These are phyloP conservation scores for Heterodera carotae DNA, from an alignment of 1,140 invertebrate genomes.

Conservation along the genomic window DNA sequence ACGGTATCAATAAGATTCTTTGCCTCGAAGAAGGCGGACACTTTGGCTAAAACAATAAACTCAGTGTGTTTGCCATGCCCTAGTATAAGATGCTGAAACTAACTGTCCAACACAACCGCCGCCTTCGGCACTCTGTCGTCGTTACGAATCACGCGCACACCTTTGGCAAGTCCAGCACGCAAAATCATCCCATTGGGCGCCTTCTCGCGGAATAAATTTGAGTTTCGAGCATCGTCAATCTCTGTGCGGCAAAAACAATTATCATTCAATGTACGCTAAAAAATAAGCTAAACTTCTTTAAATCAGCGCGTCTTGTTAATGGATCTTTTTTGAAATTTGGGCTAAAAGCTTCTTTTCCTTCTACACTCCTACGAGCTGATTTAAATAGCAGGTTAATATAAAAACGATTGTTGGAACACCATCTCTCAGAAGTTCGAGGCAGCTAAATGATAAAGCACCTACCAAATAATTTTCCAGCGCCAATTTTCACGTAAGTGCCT, in stretches of 20 bases:
- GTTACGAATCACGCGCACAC: conserved; percentile 39
- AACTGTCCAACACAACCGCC: conserved; percentile 44
- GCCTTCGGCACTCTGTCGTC: conserved; percentile 33
- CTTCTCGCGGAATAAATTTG: conserved; percentile 5
- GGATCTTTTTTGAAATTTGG: no score
- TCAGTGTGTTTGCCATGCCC: not conserved
- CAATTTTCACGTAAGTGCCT: conserved; percentile 33
- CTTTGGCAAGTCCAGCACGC: conserved; percentile 41
- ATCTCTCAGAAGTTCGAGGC: no score
- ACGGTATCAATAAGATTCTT: conserved; percentile 27
- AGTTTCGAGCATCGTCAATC: not conserved
- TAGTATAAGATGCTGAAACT: not conserved
- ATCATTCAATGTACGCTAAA: no score
- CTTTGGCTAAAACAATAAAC: conserved; percentile 37
- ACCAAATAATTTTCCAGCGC: conserved; percentile 36
- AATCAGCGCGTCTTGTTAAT: no score
- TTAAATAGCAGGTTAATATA: no score
- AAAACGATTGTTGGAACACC: no score
- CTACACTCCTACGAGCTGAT: no score
- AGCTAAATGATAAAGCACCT: no score
- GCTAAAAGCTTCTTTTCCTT: no score
- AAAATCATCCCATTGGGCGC: conserved; percentile 40
- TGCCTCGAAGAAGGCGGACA: conserved; percentile 30
- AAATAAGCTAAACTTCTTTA: no score
- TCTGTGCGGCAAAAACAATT: no score